Percentiles rank a stretch among this genome's conserved stretches.
phyloP scores from a whole-genome alignment of 2,113 vertebrate species.

The Larimichthys crocea region DNA sequence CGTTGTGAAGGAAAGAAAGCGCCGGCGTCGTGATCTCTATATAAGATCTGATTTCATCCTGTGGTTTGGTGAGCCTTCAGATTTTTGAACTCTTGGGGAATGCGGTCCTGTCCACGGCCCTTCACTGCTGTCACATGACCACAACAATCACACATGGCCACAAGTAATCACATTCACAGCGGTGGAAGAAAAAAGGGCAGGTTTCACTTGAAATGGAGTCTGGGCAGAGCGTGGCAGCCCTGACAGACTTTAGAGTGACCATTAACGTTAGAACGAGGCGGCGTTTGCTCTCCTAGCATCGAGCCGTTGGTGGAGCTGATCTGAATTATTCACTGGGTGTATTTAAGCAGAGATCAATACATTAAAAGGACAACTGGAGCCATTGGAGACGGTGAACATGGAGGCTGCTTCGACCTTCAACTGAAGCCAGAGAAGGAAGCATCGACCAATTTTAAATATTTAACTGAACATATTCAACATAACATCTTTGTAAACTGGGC shows the following conservation, averaged over 20 bases:
- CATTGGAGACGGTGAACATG: constrained; percentile 12
- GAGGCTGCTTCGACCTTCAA: constrained; percentile 36
- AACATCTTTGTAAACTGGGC: not conserved
- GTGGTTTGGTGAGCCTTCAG: constrained; percentile 18
- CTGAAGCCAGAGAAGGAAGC: not conserved
- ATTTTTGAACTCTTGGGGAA: constrained; percentile 33
- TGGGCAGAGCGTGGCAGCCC: not conserved
- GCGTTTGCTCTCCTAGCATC: not conserved
- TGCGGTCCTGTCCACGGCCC: constrained; percentile 11
- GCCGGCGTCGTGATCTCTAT: not conserved
- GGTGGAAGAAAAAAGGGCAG: not conserved
- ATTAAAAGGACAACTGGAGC: constrained; percentile 69
- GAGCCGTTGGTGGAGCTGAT: constrained; percentile 37
- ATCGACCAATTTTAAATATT: not conserved
- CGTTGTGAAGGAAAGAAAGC: not conserved
- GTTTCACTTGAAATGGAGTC: constrained; percentile 8
- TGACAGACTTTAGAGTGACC: not conserved
- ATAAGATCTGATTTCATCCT: constrained; percentile 18
- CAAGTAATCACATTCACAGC: constrained; percentile 29
- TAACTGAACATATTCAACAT: not conserved
- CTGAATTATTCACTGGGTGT: constrained; percentile 82
- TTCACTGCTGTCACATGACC: constrained; percentile 34
- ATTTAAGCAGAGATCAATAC: constrained; percentile 82
- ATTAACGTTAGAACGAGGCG: not conserved
- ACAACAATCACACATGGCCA: constrained; percentile 9